Conservation (phyloP, 2,888 invertebrate species). For the Thera obeliscata region DNA sequence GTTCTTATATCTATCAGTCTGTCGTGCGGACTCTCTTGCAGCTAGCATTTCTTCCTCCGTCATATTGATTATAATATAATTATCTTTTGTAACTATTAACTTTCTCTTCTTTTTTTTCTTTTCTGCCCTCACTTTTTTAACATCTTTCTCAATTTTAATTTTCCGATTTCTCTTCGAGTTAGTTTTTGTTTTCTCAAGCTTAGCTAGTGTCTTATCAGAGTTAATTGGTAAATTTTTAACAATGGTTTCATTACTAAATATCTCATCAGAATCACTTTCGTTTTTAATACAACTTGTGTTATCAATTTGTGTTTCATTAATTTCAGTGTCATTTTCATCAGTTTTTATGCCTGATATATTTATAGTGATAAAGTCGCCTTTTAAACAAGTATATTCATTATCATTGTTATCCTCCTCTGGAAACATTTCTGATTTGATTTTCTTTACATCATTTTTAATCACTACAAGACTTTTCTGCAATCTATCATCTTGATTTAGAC, state of each 20-base stretch:
- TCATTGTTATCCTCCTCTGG: not conserved
- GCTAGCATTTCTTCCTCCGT: slow-evolving; percentile 24
- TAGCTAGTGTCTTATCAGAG: not conserved
- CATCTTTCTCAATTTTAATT: not conserved
- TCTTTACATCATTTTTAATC: slow-evolving; percentile 5
- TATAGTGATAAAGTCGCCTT: not conserved
- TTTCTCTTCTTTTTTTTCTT: not conserved
- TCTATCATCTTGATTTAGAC: not conserved
- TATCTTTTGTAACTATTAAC: slow-evolving; percentile 16
- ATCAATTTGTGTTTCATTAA: slow-evolving; percentile 2
- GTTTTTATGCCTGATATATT: slow-evolving; percentile 1
- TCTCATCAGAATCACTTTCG: slow-evolving; percentile 16
- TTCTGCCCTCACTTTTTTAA: not conserved
- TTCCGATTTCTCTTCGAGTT: slow-evolving; percentile 11
- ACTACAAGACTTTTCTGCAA: not conserved
- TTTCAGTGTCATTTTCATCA: not conserved
- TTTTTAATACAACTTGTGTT: slow-evolving; percentile 3
- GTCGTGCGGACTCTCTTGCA: slow-evolving; percentile 19
- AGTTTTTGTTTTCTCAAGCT: slow-evolving; percentile 1
- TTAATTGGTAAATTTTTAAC: not conserved
- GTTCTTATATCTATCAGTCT: slow-evolving; percentile 26
- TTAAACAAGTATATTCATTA: not conserved
- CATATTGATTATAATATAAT: slow-evolving; percentile 26
- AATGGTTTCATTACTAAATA: slow-evolving; percentile 4
- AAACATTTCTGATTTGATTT: slow-evolving; percentile 15